phyloP scores from a whole-genome alignment of 2,888 invertebrate genomes.

The Lasius fuliginosus region DNA sequence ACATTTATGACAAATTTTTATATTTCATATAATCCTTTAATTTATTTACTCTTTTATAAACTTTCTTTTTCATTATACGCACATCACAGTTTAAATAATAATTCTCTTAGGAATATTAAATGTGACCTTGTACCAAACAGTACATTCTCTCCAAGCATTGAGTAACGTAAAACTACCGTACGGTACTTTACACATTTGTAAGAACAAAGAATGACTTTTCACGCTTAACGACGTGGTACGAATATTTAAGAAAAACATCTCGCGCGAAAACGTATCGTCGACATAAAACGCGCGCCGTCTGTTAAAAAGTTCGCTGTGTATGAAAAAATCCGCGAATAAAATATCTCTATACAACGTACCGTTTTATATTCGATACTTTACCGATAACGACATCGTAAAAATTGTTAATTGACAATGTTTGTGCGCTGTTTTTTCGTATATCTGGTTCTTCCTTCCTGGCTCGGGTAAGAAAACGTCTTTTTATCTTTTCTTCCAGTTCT shows the following conservation, averaged over 20 bases:
- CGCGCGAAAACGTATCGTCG: not conserved
- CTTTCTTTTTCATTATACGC: not conserved
- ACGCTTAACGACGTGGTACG: not conserved
- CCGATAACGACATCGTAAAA: not conserved
- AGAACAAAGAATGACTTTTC: not conserved
- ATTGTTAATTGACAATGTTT: slow-evolving; percentile 28
- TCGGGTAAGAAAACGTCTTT: slow-evolving; percentile 10
- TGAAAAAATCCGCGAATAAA: not conserved
- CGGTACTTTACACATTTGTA: not conserved
- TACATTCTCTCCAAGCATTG: not conserved
- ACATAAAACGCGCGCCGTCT: not conserved
- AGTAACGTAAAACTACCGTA: not conserved
- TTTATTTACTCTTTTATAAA: not conserved
- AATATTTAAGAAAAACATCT: slow-evolving; percentile 1
- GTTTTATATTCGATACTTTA: not conserved
- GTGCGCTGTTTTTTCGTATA: not conserved
- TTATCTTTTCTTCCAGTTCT: not conserved
- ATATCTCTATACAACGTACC: not conserved
- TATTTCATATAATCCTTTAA: not conserved
- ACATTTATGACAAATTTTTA: not conserved
- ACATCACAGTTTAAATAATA: not conserved
- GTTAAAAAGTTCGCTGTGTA: not conserved
- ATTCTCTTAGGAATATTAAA: not conserved
- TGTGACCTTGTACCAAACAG: not conserved
- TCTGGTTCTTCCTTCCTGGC: not conserved